phyloP scores from a whole-genome alignment of 2,797 vertebrate genomes.

The Hypotaenidia okinawae region DNA sequence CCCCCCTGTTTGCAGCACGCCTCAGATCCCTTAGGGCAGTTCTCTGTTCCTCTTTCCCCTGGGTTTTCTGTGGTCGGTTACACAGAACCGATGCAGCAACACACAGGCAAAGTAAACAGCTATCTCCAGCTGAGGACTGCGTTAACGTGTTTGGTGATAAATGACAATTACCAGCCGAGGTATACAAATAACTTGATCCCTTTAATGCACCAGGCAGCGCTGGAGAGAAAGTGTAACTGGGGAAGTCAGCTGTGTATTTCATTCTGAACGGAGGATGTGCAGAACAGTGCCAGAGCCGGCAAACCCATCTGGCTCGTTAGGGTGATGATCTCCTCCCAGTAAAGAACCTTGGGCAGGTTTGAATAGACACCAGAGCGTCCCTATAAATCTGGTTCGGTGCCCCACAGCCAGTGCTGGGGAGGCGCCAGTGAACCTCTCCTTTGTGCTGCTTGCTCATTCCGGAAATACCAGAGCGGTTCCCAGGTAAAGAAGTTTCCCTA shows the following conservation, averaged over 20 bases:
- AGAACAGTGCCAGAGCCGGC: neutral
- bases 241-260: neutral
- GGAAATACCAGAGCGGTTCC: neutral
- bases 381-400: neutral
- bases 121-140: neutral
- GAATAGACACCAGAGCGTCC: neutral
- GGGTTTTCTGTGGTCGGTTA: neutral
- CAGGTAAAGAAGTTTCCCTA: neutral
- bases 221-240: neutral
- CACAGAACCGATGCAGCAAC: neutral
- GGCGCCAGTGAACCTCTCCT: neutral
- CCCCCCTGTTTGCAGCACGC: too few relatives aligned
- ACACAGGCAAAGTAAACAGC: neutral
- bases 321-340: neutral
- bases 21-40: neutral
- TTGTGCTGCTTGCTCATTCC: neutral
- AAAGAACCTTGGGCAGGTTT: neutral
- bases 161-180: constrained; percentile 5
- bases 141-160: neutral
- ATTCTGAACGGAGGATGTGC: neutral
- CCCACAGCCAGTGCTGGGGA: neutral
- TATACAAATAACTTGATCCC: neutral
- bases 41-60: neutral
- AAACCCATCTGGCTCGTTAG: constrained; percentile 29
- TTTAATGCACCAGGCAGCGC: neutral